Conservation (phyloP, 2,888 invertebrate species). For the Alitta virens region DNA sequence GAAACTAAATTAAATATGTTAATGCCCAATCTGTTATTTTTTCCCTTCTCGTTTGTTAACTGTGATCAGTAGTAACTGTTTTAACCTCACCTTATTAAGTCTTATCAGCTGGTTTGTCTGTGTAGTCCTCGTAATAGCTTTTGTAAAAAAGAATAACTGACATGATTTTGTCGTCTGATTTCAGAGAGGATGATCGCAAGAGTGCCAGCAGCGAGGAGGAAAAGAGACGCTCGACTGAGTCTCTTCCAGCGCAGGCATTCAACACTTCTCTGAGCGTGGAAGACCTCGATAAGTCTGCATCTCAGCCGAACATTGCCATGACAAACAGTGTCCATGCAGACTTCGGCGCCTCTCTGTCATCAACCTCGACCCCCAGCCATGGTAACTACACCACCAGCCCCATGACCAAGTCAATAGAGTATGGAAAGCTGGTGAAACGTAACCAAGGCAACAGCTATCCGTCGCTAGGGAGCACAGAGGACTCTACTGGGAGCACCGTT, state of each 20-base stretch:
- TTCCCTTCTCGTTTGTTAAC: too few relatives aligned
- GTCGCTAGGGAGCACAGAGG: slow-evolving; percentile 10
- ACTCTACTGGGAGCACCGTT: neutral
- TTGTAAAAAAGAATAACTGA: neutral
- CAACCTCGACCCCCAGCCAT: slow-evolving; percentile 1
- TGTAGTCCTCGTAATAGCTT: too few relatives aligned
- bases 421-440: neutral
- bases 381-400: slow-evolving; percentile 4
- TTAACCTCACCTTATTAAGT: too few relatives aligned
- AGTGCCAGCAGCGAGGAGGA: slow-evolving; percentile 30
- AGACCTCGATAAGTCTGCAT: slow-evolving; percentile 36
- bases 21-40: too few relatives aligned
- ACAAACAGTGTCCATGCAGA: slow-evolving; percentile 14
- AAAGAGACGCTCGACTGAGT: slow-evolving; percentile 43
- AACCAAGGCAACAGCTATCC: neutral
- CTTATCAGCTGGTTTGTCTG: neutral
- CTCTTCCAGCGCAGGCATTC: slow-evolving; percentile 35
- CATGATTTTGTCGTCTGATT: neutral
- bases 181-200: slow-evolving; percentile 14
- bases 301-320: slow-evolving; percentile 38
- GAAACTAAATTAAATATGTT: too few relatives aligned
- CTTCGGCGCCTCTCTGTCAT: neutral
- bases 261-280: slow-evolving; percentile 17
- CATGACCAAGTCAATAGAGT: neutral
- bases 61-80: too few relatives aligned